Base-by-base conservation (phyloP, 1,140 invertebrate genomes). In the Grapholita molesta region DNA sequence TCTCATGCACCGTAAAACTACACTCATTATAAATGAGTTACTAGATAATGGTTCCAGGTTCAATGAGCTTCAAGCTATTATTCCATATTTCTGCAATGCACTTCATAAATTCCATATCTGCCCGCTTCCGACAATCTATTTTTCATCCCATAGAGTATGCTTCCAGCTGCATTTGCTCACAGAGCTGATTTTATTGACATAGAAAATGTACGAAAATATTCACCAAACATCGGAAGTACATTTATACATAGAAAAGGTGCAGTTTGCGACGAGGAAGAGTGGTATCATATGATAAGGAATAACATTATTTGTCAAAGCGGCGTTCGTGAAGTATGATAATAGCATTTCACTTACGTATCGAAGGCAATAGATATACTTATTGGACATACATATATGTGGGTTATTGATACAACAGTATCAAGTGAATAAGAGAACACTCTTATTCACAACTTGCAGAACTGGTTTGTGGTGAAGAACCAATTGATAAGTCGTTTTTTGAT, bases 201-300 rank as follows among this genome's bases (percentile, higher is more conserved):
- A 28, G 25, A 61, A 61, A 61, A 61, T 61, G n/a, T 61, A 61
- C 55, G 55, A 61, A 61, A 61, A 61, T 61, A 61, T 61, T 61
- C 25, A 61, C 55, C n/a, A 3, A 28, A 28, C 55, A 61, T 61
- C 28, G 55, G 55, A 61, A 28, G 55, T 61, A 25, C 55, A 61
- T 61, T 61, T 61, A 28, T 61, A 61, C 25, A 32, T 61, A 48
- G 15, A 30, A 61, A 61, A 61, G 55, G 55, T 61, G 55, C 25
- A 25, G 30, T 61, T 48, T 30, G 55, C 55, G 53, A 57, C 23
- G 28, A 61, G 55, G 25, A 0, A 28, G 55, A 61, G 55, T 61
- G 55, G 55, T 61, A 32, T 61, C 55, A 61, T 61, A 28, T 25
- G 55, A 61, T 61, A 61, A 61, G 55, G 28, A 61, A 61, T 61